Percentiles rank a stretch among this genome's conserved stretches.
phyloP scores from a whole-genome alignment of 2,113 vertebrate species.

The Mus spicilegus region DNA sequence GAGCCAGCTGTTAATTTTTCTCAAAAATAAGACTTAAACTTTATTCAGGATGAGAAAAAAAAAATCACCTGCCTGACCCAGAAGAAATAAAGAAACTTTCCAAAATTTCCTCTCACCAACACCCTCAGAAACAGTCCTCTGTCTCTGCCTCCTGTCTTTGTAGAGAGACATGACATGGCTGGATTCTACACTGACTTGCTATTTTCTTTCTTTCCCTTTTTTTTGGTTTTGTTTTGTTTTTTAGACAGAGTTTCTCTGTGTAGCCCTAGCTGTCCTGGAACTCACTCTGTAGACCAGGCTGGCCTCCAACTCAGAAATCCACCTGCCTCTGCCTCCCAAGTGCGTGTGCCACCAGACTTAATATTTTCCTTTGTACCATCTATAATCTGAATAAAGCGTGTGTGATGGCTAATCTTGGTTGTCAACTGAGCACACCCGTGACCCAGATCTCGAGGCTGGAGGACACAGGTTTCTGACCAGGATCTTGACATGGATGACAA shows the following conservation, averaged over 20 bases:
- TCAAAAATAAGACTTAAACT: conserved; percentile 47
- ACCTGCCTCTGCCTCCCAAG: too few species aligned
- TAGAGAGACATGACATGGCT: background rate
- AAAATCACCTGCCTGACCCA: background rate
- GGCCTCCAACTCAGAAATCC: too few species aligned
- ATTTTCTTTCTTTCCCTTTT: background rate
- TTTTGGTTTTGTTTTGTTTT: too few species aligned
- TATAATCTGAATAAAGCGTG: conserved; percentile 39
- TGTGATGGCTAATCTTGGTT: too few species aligned
- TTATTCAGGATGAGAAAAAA: background rate
- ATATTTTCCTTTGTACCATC: background rate
- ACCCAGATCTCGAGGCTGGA: too few species aligned
- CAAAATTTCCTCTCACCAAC: background rate
- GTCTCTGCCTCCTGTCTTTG: background rate
- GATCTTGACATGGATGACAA: too few species aligned
- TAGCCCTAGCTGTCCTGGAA: too few species aligned
- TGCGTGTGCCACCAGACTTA: background rate
- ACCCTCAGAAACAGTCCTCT: background rate
- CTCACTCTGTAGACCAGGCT: too few species aligned
- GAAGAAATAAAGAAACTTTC: background rate
- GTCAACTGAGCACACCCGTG: too few species aligned
- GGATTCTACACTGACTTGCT: background rate
- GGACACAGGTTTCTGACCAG: too few species aligned
- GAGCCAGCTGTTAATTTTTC: conserved; percentile 9
- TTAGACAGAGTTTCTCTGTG: too few species aligned